Conservation (phyloP, 2,797 vertebrate genomes). For the Toxotes lorentzi region DNA sequence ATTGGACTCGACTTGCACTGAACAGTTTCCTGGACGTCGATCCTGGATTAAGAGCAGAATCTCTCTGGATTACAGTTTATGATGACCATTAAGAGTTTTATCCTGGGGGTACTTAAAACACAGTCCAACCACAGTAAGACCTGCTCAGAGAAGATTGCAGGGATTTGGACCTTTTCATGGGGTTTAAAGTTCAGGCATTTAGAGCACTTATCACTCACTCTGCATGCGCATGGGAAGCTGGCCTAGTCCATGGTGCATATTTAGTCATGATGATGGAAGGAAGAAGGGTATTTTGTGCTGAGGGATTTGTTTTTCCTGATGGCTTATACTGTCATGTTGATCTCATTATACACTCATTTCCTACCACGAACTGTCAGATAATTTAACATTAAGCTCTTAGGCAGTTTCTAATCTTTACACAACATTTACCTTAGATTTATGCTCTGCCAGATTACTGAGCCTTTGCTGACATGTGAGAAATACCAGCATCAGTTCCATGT, state of each 20-base stretch:
- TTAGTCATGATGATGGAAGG: conserved; percentile 63
- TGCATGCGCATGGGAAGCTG: conserved; percentile 47
- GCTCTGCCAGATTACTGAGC: conserved; percentile 43
- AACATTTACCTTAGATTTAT: conserved; percentile 75
- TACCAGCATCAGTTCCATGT: conserved; percentile 40
- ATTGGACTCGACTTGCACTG: conserved; percentile 65
- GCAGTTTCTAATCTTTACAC: conserved; percentile 69
- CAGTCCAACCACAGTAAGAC: conserved; percentile 74
- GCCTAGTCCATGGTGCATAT: conserved; percentile 40
- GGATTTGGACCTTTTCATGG: conserved; percentile 79
- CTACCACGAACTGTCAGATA: conserved; percentile 71
- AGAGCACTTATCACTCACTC: conserved; percentile 77
- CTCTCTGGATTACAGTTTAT: conserved; percentile 81
- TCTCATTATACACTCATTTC: conserved; percentile 79
- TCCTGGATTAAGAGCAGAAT: conserved; percentile 79
- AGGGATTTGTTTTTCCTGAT: conserved; percentile 73
- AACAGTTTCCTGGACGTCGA: conserved; percentile 69
- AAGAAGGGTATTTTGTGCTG: conserved; percentile 67
- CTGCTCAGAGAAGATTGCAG: conserved; percentile 77
- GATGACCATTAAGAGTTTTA: conserved; percentile 84
- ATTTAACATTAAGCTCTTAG: conserved; percentile 67
- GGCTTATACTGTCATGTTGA: conserved; percentile 75
- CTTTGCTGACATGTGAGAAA: conserved; percentile 60
- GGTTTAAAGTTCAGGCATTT: conserved; percentile 79
- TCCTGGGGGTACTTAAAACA: conserved; percentile 78